phyloP scores from a whole-genome alignment of 2,888 invertebrate genomes.

The Lacanobia wlatinum region DNA sequence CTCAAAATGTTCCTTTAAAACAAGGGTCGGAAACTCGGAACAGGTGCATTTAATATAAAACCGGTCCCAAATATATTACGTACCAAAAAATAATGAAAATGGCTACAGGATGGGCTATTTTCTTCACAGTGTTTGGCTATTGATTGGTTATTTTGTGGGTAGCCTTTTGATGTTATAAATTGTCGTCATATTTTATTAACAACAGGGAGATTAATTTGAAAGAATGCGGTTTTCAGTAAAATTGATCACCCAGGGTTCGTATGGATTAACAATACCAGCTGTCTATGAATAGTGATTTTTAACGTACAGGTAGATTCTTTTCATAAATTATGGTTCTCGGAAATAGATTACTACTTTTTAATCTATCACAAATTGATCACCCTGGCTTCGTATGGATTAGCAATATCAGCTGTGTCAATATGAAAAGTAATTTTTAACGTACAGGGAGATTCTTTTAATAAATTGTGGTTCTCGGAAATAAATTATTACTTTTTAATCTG shows the following conservation, averaged over 20 bases:
- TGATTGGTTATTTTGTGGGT: slow-evolving; percentile 20
- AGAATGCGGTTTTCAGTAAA: background rate
- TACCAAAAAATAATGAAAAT: slow-evolving; percentile 41
- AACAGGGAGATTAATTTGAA: background rate
- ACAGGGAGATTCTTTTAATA: no score
- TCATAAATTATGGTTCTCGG: no score
- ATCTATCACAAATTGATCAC: background rate
- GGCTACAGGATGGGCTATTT: slow-evolving; percentile 4
- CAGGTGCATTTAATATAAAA: slow-evolving; percentile 56
- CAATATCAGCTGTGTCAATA: no score
- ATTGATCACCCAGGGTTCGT: background rate
- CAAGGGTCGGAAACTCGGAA: background rate
- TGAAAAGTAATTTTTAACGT: no score
- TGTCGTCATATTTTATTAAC: slow-evolving; percentile 4
- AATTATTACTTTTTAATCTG: no score
- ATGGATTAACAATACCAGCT: background rate
- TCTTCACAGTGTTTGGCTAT: slow-evolving; percentile 10
- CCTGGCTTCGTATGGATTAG: background rate
- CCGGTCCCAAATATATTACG: slow-evolving; percentile 21
- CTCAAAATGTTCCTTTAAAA: slow-evolving; percentile 39
- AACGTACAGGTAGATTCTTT: no score
- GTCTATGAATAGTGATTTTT: no score
- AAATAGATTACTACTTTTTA: no score
- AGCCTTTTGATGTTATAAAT: slow-evolving; percentile 15
- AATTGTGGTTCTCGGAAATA: no score